A percentile compares a stretch with the other conserved stretches of the same genome.
Evolutionary conservation across 1,140 invertebrate genomes (phyloP).

Genomic region (Paramacrobiotus metropolitanus): DNA sequence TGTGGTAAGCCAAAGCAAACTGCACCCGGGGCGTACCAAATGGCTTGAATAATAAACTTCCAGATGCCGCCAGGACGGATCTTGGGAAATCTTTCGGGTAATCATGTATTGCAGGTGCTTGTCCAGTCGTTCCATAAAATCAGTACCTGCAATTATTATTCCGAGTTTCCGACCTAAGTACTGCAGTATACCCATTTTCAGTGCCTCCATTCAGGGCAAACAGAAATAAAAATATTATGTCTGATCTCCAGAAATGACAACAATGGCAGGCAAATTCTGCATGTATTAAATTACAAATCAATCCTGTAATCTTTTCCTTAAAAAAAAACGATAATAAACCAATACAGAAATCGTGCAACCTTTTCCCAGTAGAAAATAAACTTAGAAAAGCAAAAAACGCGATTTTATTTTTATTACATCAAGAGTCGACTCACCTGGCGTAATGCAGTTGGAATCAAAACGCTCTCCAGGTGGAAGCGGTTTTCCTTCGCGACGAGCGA

Average conservation of each 20-base stretch:
- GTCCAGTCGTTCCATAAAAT: conserved; percentile 41
- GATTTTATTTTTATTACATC: neutral
- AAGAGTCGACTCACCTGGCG: conserved; percentile 52
- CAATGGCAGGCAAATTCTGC: too few species aligned
- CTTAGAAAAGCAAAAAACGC: neutral
- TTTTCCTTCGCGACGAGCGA: conserved; percentile 32
- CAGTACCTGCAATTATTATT: conserved; percentile 17
- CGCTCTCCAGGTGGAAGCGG: conserved; percentile 40
- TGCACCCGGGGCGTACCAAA: neutral
- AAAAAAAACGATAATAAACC: too few species aligned
- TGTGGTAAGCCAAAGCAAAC: too few species aligned
- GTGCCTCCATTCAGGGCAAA: too few species aligned
- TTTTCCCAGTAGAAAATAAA: too few species aligned
- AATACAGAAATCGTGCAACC: too few species aligned
- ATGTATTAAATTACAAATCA: too few species aligned
- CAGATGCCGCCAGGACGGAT: conserved; percentile 56
- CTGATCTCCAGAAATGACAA: too few species aligned
- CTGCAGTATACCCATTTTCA: conserved; percentile 1
- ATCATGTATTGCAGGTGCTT: conserved; percentile 68
- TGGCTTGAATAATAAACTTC: conserved; percentile 13
- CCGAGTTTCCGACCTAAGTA: too few species aligned
- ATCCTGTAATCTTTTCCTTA: too few species aligned
- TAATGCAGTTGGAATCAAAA: conserved; percentile 91
- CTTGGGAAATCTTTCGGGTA: conserved; percentile 52
- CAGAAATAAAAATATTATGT: too few species aligned